Percentiles rank a stretch among this genome's conserved stretches.
Conservation (phyloP, 2,888 invertebrate genomes). For the Poecilus cupreus region DNA sequence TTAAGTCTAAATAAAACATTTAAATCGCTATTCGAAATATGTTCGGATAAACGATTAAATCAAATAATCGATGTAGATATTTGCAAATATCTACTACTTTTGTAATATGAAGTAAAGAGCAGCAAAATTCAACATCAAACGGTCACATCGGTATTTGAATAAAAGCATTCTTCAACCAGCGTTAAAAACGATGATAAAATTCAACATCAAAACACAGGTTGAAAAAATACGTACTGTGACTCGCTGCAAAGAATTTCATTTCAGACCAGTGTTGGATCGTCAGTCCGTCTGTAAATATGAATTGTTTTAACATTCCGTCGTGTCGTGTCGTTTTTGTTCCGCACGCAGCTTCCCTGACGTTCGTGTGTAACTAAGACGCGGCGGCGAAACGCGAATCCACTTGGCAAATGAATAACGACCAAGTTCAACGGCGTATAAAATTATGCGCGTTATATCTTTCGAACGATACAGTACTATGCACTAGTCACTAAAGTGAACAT, state of each 20-base stretch:
- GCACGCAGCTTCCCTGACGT: neutral
- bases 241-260: conserved; percentile 45
- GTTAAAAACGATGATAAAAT: conserved; percentile 39
- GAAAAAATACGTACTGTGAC: conserved; percentile 30
- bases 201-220: conserved; percentile 22
- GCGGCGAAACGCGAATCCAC: neutral
- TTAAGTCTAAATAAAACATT: too few relatives aligned
- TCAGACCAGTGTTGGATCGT: conserved; percentile 29
- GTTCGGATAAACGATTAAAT: neutral
- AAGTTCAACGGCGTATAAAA: conserved; percentile 4
- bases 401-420: conserved; percentile 17
- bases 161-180: conserved; percentile 42
- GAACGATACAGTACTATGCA: too few relatives aligned
- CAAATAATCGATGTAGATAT: neutral
- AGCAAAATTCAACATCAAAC: conserved; percentile 9
- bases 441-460: conserved; percentile 18
- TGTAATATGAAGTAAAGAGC: neutral
- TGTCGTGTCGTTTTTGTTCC: conserved; percentile 11
- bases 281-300: conserved; percentile 51
- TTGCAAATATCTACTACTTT: neutral
- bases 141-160: conserved; percentile 44
- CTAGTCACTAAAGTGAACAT: too few relatives aligned
- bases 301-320: conserved; percentile 50
- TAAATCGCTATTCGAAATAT: too few relatives aligned
- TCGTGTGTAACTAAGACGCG: neutral